phyloP scores from a whole-genome alignment of 2,797 vertebrate genomes.

The Typhlichthys subterraneus region DNA sequence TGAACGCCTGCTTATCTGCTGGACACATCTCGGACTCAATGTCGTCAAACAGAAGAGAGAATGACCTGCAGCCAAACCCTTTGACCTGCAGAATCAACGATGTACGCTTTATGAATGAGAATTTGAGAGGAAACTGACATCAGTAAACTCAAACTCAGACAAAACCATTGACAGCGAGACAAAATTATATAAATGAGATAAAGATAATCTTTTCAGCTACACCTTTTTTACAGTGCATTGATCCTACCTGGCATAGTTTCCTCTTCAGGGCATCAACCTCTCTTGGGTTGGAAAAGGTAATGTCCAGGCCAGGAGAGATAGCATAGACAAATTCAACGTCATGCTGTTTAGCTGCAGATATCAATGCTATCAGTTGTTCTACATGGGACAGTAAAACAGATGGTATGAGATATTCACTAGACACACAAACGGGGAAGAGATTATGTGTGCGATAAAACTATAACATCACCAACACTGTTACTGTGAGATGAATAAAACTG shows the following conservation, averaged over 20 bases:
- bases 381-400: constrained; percentile 20
- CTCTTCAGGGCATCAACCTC: constrained; percentile 90
- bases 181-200: constrained; percentile 3
- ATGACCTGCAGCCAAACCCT: constrained; percentile 92
- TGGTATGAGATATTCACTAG: neutral
- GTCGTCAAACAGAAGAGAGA: constrained; percentile 96
- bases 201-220: neutral
- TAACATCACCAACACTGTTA: no score
- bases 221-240: constrained; percentile 6
- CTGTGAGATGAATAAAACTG: no score
- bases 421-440: neutral
- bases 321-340: constrained; percentile 94
- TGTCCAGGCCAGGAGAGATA: constrained; percentile 95
- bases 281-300: constrained; percentile 95
- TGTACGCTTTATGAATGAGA: neutral
- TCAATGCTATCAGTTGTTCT: constrained; percentile 91
- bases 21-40: constrained; percentile 96
- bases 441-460: neutral
- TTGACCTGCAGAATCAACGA: constrained; percentile 78
- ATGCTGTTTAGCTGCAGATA: constrained; percentile 89
- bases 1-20: constrained; percentile 92
- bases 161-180: constrained; percentile 29
- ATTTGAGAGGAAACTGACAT: no score
- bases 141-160: neutral
- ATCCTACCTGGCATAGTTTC: constrained; percentile 91